Evolutionary conservation across 1,140 invertebrate genomes (phyloP).

Genomic region (Megalopta genalis): DNA sequence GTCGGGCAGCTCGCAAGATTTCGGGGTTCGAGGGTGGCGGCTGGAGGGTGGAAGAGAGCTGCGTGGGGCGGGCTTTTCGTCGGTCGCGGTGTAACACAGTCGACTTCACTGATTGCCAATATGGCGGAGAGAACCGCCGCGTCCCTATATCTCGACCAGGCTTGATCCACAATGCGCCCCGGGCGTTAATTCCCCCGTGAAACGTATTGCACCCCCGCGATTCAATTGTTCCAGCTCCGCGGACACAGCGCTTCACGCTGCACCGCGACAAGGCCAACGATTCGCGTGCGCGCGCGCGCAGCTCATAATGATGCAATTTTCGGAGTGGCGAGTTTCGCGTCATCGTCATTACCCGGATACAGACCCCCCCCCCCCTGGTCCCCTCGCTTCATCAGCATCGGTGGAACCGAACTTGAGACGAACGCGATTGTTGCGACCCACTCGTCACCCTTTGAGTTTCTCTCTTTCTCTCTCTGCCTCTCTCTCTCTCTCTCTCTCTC

Average conservation of each 20-base stretch:
- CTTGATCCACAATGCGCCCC: conserved; percentile 72
- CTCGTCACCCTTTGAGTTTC: background rate
- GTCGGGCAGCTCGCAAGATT: conserved; percentile 8
- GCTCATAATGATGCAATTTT: conserved; percentile 57
- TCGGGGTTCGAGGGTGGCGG: background rate
- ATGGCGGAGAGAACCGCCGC: conserved; percentile 60
- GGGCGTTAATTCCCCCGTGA: conserved; percentile 78
- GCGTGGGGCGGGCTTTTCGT: conserved; percentile 23
- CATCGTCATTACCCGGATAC: conserved; percentile 8
- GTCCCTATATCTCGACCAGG: conserved; percentile 53
- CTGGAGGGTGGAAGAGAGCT: conserved; percentile 5
- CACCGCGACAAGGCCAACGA: conserved; percentile 34
- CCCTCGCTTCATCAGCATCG: background rate
- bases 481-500: too few relatives aligned
- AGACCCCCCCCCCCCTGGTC: too few relatives aligned
- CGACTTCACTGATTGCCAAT: conserved; percentile 77
- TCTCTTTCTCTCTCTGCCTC: too few relatives aligned
- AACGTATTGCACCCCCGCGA: conserved; percentile 76
- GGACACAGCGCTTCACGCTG: conserved; percentile 56
- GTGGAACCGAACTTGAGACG: background rate
- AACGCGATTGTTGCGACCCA: background rate
- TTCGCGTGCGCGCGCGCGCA: conserved; percentile 5
- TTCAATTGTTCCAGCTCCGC: conserved; percentile 73
- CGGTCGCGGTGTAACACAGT: conserved; percentile 66
- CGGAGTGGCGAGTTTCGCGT: conserved; percentile 10